Evolutionary conservation across 2,797 vertebrate genomes (phyloP).

Genomic region (Dicrostonyx torquatus): DNA sequence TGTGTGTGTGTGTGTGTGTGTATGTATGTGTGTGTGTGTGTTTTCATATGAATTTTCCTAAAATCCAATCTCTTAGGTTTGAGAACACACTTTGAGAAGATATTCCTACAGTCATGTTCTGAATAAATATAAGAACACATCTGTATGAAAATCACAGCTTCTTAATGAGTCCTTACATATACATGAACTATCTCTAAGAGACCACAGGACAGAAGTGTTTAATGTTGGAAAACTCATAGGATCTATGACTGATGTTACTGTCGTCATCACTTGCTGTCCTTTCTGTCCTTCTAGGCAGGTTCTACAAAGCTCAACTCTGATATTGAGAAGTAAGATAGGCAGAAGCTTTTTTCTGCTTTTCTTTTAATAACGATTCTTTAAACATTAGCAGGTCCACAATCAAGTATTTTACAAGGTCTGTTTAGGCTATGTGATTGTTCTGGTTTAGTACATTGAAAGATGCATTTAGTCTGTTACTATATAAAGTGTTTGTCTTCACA

Average conservation of each 20-base stretch:
- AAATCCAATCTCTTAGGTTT: conserved; percentile 5
- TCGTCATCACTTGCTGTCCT: not conserved
- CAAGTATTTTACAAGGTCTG: not conserved
- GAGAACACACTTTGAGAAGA: not conserved
- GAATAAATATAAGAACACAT: not conserved
- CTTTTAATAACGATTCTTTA: not conserved
- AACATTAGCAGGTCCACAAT: not conserved
- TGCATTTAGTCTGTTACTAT: conserved; percentile 1
- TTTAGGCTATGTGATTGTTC: not conserved
- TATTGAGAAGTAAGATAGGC: not conserved
- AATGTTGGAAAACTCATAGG: not conserved
- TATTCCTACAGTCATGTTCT: not conserved
- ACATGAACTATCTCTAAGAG: not conserved
- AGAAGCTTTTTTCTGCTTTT: not conserved
- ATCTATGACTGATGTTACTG: not conserved
- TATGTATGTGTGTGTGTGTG: not conserved
- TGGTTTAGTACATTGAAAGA: not conserved
- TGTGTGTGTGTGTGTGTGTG: not conserved
- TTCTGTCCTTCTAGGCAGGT: not conserved
- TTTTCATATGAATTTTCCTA: not conserved
- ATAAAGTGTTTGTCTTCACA: not conserved
- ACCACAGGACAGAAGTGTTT: not conserved
- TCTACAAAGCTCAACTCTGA: not conserved
- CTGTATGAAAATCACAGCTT: not conserved
- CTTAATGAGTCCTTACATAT: not conserved